Percentiles rank a stretch among this genome's conserved stretches.
These are phyloP conservation scores for Anarsia innoxiella DNA, from an alignment of 2,888 invertebrate species.

Conservation along the genomic window DNA sequence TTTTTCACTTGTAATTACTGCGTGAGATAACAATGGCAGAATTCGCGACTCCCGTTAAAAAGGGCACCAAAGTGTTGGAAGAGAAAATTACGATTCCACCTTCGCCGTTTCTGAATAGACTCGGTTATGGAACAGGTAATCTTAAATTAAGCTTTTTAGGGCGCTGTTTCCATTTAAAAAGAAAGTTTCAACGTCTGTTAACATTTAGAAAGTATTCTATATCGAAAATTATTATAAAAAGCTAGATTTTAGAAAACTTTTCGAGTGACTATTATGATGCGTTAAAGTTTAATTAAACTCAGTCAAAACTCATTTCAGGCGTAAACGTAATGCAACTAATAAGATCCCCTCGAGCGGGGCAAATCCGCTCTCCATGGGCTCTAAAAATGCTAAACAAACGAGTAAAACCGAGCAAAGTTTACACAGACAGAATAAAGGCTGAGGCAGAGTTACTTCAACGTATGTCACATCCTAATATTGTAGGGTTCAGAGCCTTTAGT, in stretches of 20 bases:
- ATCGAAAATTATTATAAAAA: too few species aligned
- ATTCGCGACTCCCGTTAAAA: constrained; percentile 61
- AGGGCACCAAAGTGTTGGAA: constrained; percentile 26
- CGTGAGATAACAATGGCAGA: constrained; percentile 34
- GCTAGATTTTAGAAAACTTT: too few species aligned
- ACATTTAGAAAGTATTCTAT: too few species aligned
- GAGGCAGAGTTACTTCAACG: constrained; percentile 82
- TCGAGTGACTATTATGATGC: neutral
- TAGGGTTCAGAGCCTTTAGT: constrained; percentile 80
- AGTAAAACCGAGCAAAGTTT: constrained; percentile 56
- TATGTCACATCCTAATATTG: constrained; percentile 87
- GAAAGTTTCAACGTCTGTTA: too few species aligned
- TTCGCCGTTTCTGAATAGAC: constrained; percentile 81
- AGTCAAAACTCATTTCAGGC: constrained; percentile 72
- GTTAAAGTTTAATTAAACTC: too few species aligned
- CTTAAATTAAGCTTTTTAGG: too few species aligned
- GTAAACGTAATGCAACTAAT: constrained; percentile 85
- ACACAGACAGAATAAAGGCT: constrained; percentile 75
- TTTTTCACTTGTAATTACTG: too few species aligned
- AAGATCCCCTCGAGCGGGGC: constrained; percentile 80
- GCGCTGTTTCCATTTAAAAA: too few species aligned
- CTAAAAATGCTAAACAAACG: constrained; percentile 81
- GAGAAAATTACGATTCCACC: constrained; percentile 77
- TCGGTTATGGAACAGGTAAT: constrained; percentile 88
- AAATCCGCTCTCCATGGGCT: constrained; percentile 89